Evolutionary conservation across 1,140 invertebrate species (phyloP), one percentile per base, ranked within the genome.

Genomic region (Eriosoma lanigerum): DNA sequence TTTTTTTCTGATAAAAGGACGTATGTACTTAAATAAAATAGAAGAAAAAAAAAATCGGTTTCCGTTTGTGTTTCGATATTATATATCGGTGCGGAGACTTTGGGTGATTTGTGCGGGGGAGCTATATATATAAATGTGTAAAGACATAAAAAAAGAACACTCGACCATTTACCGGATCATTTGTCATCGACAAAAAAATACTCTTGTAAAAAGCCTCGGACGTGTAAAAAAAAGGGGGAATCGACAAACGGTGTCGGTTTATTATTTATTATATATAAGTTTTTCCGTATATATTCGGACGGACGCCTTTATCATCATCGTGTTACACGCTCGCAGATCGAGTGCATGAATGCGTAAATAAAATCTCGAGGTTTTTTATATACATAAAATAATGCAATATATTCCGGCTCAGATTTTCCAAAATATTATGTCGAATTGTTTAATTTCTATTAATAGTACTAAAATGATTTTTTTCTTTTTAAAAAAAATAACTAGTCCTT

Each of bases 81-180:
- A 38, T n/a, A n/a, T n/a, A n/a, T n/a, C 21, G 24, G 13, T n/a
- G 3, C 26, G 17, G 13, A 52, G 17, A 52, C 24, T 29, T 29
- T 10, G 46, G 68, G 5, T 52, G 68, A 72, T 72, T 72, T 72
- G 68, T 72, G n/a, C 19, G 46, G 24, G 12, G n/a, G 24, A 26
- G 3, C 5, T 32, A 72, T 50, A 26, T 50, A 10, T 9, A n/a
- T 46, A 26, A 64, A 44, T 70, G 13, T 70, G 4, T 19, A 64
- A 38, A 29, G 48, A 50, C 26, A 70, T 29, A 70, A 13, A 32
- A 32, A 62, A n/a, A n/a, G n/a, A 52, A 60, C 44, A 48, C 9
- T 78, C 54, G 75, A 62, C 54, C 75, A 56, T 78, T 78, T 78
- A 78, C 56, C 75, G 38, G 75, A 78, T 78, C 75, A 78, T 78